phyloP scores from a whole-genome alignment of 2,113 vertebrate genomes.

The Oplegnathus fasciatus region DNA sequence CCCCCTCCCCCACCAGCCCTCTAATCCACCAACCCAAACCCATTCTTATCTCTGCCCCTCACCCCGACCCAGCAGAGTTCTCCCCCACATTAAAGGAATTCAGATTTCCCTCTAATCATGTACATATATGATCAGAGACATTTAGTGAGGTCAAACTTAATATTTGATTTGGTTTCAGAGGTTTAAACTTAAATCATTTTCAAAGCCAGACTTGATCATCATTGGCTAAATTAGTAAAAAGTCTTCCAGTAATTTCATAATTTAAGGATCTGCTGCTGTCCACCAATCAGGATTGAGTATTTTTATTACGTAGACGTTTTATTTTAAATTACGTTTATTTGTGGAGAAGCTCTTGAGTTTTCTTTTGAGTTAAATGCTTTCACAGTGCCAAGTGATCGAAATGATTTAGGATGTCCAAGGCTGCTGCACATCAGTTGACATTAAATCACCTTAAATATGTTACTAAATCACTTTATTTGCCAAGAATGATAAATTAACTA shows the following conservation, averaged over 20 bases:
- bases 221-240: not conserved
- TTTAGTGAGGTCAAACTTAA: conserved; percentile 43
- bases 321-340: not conserved
- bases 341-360: not conserved
- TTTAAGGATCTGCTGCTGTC: conserved; percentile 7
- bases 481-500: not conserved
- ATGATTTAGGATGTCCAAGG: not conserved
- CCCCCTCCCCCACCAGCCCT: not conserved
- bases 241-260: not conserved
- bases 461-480: not conserved
- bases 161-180: conserved; percentile 39
- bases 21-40: conserved; percentile 51
- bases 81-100: conserved; percentile 50
- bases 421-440: not conserved
- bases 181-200: conserved; percentile 44
- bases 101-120: conserved; percentile 42
- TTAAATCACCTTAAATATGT: not conserved
- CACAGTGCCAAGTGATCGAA: not conserved
- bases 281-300: not conserved
- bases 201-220: conserved; percentile 8
- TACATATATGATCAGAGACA: conserved; percentile 48
- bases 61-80: conserved; percentile 36
- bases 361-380: not conserved
- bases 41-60: conserved; percentile 46
- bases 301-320: not conserved